These are phyloP conservation scores for Cervus canadensis DNA, from an alignment of 2,113 vertebrate genomes.

Conservation along the genomic window DNA sequence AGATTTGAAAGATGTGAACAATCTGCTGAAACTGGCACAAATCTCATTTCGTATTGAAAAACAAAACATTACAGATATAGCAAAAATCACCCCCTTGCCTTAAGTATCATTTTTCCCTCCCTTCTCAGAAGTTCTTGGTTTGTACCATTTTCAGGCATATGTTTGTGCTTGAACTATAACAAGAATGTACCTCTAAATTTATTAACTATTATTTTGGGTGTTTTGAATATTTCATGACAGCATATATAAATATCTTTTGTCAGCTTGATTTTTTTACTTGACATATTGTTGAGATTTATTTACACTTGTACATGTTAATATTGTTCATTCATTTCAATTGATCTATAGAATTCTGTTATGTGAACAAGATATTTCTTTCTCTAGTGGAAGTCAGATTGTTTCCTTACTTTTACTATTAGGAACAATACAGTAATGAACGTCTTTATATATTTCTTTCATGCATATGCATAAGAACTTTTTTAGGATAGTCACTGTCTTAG, in stretches of 20 bases:
- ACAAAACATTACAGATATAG: not conserved
- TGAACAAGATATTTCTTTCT: not conserved
- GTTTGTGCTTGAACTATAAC: not conserved
- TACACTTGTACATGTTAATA: not conserved
- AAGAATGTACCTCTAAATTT: not conserved
- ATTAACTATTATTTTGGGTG: not conserved
- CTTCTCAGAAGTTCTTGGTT: not conserved
- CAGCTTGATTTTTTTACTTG: not conserved
- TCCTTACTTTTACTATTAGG: not conserved
- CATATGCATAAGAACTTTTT: not conserved
- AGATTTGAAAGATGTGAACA: not conserved
- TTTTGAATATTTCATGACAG: not conserved
- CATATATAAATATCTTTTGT: not conserved
- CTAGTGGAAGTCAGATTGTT: not conserved
- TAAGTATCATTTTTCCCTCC: not conserved
- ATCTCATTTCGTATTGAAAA: not conserved
- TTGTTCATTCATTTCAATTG: not conserved
- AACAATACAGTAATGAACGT: not conserved
- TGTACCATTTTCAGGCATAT: not conserved
- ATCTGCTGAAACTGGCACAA: not conserved
- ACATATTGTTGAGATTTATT: not conserved
- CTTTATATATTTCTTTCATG: not conserved
- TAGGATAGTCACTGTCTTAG: not conserved
- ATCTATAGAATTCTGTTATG: not conserved
- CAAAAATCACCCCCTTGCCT: not conserved